Base-by-base conservation (phyloP, 2,113 vertebrate genomes). In the Cyprinus carpio region DNA sequence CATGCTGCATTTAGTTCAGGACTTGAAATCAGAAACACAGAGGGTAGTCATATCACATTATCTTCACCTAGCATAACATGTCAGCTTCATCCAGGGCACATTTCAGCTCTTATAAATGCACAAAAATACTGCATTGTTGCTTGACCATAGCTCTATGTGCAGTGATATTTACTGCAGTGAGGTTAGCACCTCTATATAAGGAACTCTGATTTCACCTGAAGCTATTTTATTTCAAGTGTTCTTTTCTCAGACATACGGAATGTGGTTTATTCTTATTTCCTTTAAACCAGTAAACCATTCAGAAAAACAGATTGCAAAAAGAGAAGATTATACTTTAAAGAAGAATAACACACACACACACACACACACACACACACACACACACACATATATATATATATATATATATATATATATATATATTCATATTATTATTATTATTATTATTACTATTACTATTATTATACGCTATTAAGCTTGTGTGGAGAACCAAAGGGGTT, bases 21-120 rank as follows among this genome's bases (percentile, higher is more conserved):
- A 67, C 75, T 29, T 65, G 58, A 74, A 87, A 87, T 79, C 64
- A 87, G 85, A 78, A 79, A 74, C 81, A 72, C 81, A 72, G 81
- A 83, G 81, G 81, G 81, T 78, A 69, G 54, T 84, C 34, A 80
- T 64, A 67, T 76, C 67, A 56, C 34, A 75, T 84, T 76, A 84
- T 84, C 74, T 71, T 78, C 83, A 64, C 54, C 67, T 27, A 34
- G 46, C 25, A 18, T 27, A 86, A 56, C 65, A 82, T 23, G 25
- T 72, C 81, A 51, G 27, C 31, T 27, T 74, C 43, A 60, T 72
- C 40, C 2, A 40, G 56, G 37, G 16, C 81, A 43, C 25, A 69
- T 69, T 83, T 74, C 13, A 20, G 67, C 46, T 51, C 12, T 25
- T 82, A 31, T 49, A 81, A 67, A 43, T 27, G 18, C 64, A 51